A percentile compares a stretch with the other conserved stretches of the same genome.
These are phyloP conservation scores for Hyaena hyaena DNA, from an alignment of 2,113 vertebrate species.

Conservation along the genomic window DNA sequence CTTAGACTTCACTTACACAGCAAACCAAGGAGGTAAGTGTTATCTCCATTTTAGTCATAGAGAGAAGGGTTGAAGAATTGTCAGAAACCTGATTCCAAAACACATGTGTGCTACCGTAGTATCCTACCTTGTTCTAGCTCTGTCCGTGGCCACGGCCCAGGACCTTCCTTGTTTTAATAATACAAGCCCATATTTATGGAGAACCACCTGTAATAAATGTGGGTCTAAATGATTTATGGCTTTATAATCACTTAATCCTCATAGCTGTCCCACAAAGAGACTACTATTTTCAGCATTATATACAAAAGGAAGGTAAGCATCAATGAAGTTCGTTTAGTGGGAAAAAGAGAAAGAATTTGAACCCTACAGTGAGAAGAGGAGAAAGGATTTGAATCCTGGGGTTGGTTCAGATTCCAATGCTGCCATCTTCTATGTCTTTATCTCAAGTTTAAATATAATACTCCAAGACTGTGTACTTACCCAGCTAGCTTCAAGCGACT, in stretches of 20 bases:
- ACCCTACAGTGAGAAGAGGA: background rate
- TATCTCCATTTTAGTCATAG: background rate
- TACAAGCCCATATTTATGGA: background rate
- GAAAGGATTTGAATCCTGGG: background rate
- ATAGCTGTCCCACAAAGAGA: background rate
- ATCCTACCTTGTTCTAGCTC: background rate
- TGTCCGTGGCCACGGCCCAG: background rate
- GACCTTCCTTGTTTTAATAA: background rate
- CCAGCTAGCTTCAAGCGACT: background rate
- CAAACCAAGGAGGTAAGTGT: background rate
- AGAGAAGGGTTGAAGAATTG: background rate
- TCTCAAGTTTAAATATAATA: background rate
- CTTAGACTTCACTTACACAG: background rate
- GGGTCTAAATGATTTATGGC: background rate
- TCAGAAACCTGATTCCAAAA: background rate
- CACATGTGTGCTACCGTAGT: background rate
- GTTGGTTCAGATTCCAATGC: background rate
- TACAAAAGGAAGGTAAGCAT: background rate
- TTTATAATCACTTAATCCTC: background rate
- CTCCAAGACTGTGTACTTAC: no score
- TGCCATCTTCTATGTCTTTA: background rate
- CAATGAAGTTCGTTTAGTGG: background rate
- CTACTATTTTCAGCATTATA: background rate
- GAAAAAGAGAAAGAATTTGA: background rate
- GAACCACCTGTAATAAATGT: background rate